Evolutionary conservation across 2,113 vertebrate species (phyloP), one percentile per base, ranked within the genome.

Genomic region (Plestiodon gilberti): DNA sequence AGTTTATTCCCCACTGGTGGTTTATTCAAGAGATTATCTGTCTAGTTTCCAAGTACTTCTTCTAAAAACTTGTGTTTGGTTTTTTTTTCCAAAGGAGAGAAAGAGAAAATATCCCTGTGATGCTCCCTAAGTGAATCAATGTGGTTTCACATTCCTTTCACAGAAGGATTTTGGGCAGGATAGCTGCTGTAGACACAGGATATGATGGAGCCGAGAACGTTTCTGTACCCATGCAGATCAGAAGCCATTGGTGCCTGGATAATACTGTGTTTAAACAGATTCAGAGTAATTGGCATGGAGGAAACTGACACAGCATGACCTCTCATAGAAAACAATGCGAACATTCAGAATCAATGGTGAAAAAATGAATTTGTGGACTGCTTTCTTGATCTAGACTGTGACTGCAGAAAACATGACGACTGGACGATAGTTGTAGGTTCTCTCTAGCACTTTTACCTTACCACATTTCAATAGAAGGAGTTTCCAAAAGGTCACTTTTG

Each of bases 11-110:
- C 90, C 78, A 76, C 82, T 92, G 90, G 78, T 94, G 88, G 85
- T 90, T 95, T 95, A 94, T 95, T 96, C 89, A 95, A 81, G 43
- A 89, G 85, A 75, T 89, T 92, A 78, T 94, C 93, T 93, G 78
- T 70, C 67, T 73, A 86, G 76, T 85, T 93, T 94, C 89, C 95
- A 95, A 95, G 86, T 65, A 77, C 81, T 69, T 93, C 77, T 88
- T 83, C 84, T 94, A 77, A 88, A 91, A 69, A 3, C 57, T 79
- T 48, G 4, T 48, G 4, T 48, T 48, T n/a, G n/a, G n/a, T n/a
- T 48, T 48, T 33, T 82, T 62, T 82, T 81, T 62, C 5, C 22
- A 35, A 83, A 20, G 8, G 22, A 28, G 11, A 57, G 11, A 55
- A 43, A 61, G 3, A 83, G 28, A 70, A 67, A 84, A 13, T 89